Conservation (phyloP, 2,113 vertebrate species). For the Australoheros scitulus region DNA sequence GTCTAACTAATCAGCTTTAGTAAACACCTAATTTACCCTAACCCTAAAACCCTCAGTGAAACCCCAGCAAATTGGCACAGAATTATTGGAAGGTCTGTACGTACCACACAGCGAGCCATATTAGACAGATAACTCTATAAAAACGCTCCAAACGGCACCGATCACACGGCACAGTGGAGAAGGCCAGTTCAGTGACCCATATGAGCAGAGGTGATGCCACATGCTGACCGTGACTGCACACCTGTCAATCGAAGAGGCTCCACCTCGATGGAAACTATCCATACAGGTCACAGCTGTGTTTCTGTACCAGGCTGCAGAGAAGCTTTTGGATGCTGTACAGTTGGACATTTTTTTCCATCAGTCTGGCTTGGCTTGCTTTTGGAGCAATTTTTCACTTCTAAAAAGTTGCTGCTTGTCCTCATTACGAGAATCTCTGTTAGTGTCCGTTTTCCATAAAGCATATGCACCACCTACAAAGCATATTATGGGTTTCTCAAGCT, state of each 20-base stretch:
- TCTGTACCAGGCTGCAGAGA: no score
- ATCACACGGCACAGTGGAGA: not conserved
- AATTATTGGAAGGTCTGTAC: no score
- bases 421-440: no score
- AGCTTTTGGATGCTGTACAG: no score
- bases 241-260: not conserved
- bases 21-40: not conserved
- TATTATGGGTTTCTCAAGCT: no score
- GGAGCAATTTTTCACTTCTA: no score
- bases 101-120: not conserved
- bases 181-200: not conserved
- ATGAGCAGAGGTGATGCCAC: not conserved
- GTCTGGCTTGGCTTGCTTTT: no score
- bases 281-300: no score
- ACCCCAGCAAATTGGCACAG: not conserved
- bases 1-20: not conserved
- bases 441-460: no score
- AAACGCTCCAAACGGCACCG: not conserved
- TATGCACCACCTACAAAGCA: no score
- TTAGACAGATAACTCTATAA: not conserved
- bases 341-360: no score
- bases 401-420: no score
- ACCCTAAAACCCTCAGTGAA: not conserved
- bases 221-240: not conserved
- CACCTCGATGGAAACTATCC: not conserved